Evolutionary conservation across 2,113 vertebrate species (phyloP), one percentile per base, ranked within the genome.

Genomic region (Petrocephalus microphthalmus): DNA sequence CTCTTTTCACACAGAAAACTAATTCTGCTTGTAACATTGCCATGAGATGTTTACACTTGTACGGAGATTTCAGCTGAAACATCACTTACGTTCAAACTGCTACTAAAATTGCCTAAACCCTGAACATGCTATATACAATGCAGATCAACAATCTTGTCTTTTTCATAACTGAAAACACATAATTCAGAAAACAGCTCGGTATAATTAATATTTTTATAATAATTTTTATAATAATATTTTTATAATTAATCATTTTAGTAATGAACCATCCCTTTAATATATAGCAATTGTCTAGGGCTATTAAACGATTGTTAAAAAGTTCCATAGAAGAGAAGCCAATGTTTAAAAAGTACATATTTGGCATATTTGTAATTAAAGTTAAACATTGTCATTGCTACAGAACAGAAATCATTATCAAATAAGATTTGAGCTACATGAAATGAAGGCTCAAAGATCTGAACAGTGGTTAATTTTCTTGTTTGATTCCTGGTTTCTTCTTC

Each of bases 241-340:
- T n/a, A n/a, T n/a, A n/a, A n/a, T n/a, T n/a, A 91, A 89, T 89
- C 85, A 49, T 84, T 92, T 89, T 91, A 89, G 91, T 92, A 92
- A 88, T 90, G 89, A 91, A 92, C 90, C 88, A 57, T 89, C 89
- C 91, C 87, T 91, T 87, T 90, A 93, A 91, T 89, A 92, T 90
- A 92, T 90, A 92, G 93, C 91, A 92, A 93, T 94, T 93, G 93
- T 89, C 92, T 87, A 90, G 92, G 89, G 90, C 92, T 93, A 92
- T 91, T 86, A 87, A 90, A 87, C 87, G 89, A 88, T 91, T 49
- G 78, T 82, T 89, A 93, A 91, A 89, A 90, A 90, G 91, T 90
- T 90, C 87, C 93, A 91, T 92, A 93, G 87, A 89, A 89, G 88
- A 89, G 49, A 37, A 53, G 90, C 89, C 54, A 88, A 88, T 74